Evolutionary conservation across 1,140 invertebrate genomes (phyloP), one percentile per base, ranked within the genome.

Genomic region (Drosophila bipectinata): DNA sequence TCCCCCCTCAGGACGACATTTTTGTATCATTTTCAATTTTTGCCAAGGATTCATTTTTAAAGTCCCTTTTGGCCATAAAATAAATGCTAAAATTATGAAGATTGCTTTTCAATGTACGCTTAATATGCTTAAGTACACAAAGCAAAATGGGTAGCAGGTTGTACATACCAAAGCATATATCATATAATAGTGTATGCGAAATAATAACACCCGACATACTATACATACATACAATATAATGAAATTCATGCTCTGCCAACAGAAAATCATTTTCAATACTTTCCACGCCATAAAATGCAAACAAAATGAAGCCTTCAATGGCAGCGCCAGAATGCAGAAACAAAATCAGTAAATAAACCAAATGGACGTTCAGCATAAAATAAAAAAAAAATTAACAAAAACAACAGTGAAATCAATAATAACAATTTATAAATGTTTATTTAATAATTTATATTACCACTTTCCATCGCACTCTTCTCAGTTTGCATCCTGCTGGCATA

Each of bases 371-470:
- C 32, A 32, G 8, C 4, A 18, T 8, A 15, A 6, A 14, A 14
- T 6, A 7, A 14, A 41, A 41, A 41, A 41, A 21, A n/a, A 48
- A 28, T 44, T 15, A 58, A 71, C 34, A 60, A 37, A 7, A 45
- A 28, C 37, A 58, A 30, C 34, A 60, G 30, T 62, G 60, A 72
- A 79, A 84, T 77, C 81, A 84, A 84, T 80, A 85, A 84, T 69
- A 77, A 64, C 67, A 80, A 80, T 84, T 85, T 80, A 85, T 80
- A 69, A 41, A 64, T 84, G 80, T 83, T 85, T 85, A 85, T 80
- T 77, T 77, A 84, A 85, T 85, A 80, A 85, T 84, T 81, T 81
- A 77, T 71, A 64, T 58, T 55, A 28, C 41, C 57, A 57, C 34
- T 69, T 30, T 30, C 26, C 66, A 30, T 56, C 51, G 47, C 39